Evolutionary conservation across 2,888 invertebrate genomes (phyloP), one percentile per base, ranked within the genome.

Genomic region (Maniola hyperantus): DNA sequence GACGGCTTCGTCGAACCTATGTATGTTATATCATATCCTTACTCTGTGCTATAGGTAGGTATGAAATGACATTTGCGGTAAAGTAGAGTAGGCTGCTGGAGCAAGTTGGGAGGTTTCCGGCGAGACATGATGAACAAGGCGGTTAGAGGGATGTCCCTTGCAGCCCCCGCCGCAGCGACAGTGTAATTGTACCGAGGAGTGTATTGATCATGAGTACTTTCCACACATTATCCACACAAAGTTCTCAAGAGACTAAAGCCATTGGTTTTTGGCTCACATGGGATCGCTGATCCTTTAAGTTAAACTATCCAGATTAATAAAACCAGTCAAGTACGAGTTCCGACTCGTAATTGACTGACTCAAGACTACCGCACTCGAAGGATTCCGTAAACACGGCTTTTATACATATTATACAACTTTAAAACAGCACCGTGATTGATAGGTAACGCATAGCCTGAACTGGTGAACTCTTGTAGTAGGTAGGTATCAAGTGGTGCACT

Each of bases 21-120:
- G 26, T 4, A 26, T 26, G 26, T 26, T 26, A 4, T n/a, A 26
- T 26, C 26, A 26, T n/a, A n/a, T 26, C 26, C 26, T 26, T 26
- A 4, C 26, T 26, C 4, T 26, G 26, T 26, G 4, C 11, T 53
- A 5, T 53, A 33, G n/a, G n/a, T 34, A 54, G 4, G 36, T 36
- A 39, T 18, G 20, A 42, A 42, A 57, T 42, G 42, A 33, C 18
- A 55, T 46, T 54, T 54, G 42, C 33, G 46, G 42, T 33, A 36
- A 33, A 18, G 34, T 55, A 55, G 36, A 39, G 33, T 13, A 46
- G 33, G n/a, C n/a, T n/a, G 51, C 6, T n/a, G 18, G 53, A 62
- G 46, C 46, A 48, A 18, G 33, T 65, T 55, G 33, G 67, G 63
- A 67, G 58, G n/a, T 42, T 64, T 57, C 36, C 18, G 42, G 57